Base-by-base conservation (phyloP, 2,888 invertebrate species). In the Salticus scenicus region DNA sequence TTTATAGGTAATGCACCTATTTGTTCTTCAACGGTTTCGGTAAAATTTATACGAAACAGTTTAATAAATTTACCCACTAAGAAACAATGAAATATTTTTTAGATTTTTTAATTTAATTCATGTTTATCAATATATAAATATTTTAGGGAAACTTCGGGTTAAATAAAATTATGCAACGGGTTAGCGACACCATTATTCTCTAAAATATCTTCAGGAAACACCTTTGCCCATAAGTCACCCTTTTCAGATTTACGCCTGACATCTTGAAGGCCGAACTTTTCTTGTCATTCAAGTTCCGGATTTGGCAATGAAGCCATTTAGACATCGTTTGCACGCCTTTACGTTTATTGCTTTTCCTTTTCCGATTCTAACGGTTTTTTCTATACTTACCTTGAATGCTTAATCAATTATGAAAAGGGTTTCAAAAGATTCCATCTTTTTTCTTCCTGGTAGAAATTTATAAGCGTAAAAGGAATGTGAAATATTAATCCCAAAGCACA, bases 301-400 rank as follows among this genome's bases (percentile, higher is more conserved):
- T 57, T 57, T 57, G 57, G 57, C 57, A 57, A 57, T 57, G 57
- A 57, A 57, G 57, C 57, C 20, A 24, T 57, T 57, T 57, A 24
- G 57, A 20, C 20, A 24, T 12, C 24, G 5, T 7, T 24, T 57
- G 24, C 57, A 57, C 57, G 57, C 57, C 57, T 57, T 57, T 24
- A 24, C 24, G 24, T 57, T 5, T 1, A 24, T 12, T 1, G 20
- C 24, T 57, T 24, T 57, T 57, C 57, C 57, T 57, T 57, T 57
- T 57, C 57, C 4, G 20, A 57, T 57, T 57, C 7, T 57, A 57
- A 57, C 57, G 57, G 57, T 57, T 57, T 24, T 57, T 24, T 2
- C 57, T 24, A 12, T 12, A 57, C 24, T 57, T 17, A 24, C 24
- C 24, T 57, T 57, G 57, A 57, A 57, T 57, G 57, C 24, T 24